Percentiles rank a stretch among this genome's conserved stretches.
These are phyloP conservation scores for Cnemophilus loriae DNA, from an alignment of 2,113 vertebrate genomes.

Conservation along the genomic window DNA sequence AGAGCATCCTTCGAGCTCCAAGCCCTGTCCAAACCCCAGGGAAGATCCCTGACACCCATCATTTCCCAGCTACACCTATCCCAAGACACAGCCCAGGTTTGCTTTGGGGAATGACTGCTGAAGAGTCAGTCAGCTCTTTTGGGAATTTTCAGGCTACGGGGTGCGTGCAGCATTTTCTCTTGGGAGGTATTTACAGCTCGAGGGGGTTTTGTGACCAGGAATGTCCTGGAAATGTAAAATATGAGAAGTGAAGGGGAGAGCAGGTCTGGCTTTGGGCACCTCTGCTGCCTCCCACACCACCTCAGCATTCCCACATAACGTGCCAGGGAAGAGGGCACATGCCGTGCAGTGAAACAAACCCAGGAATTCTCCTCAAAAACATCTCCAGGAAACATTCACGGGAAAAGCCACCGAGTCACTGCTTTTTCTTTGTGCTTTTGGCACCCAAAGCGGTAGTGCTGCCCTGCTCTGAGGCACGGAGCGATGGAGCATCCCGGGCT, in stretches of 20 bases:
- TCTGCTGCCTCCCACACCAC: background rate
- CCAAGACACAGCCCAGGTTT: background rate
- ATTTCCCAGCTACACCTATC: accelerated
- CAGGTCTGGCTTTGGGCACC: background rate
- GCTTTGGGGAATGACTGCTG: background rate
- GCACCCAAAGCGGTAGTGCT: accelerated
- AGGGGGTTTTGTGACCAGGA: background rate
- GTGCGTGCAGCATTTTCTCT: background rate
- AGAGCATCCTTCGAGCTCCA: background rate
- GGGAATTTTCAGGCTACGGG: background rate
- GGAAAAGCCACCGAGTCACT: accelerated
- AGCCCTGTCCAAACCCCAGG: background rate
- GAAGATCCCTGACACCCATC: background rate
- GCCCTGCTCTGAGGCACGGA: accelerated
- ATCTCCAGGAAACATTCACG: accelerated
- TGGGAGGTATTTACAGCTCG: accelerated
- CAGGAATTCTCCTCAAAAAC: background rate
- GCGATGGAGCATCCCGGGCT: accelerated
- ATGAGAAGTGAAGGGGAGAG: accelerated
- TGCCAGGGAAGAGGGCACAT: accelerated
- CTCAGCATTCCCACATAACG: accelerated
- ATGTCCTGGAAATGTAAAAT: background rate
- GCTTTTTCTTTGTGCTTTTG: accelerated
- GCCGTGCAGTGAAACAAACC: background rate
- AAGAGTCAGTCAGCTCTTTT: background rate